Evolutionary conservation across 1,140 invertebrate species (phyloP), one percentile per base, ranked within the genome.

Genomic region (Idris sp.): DNA sequence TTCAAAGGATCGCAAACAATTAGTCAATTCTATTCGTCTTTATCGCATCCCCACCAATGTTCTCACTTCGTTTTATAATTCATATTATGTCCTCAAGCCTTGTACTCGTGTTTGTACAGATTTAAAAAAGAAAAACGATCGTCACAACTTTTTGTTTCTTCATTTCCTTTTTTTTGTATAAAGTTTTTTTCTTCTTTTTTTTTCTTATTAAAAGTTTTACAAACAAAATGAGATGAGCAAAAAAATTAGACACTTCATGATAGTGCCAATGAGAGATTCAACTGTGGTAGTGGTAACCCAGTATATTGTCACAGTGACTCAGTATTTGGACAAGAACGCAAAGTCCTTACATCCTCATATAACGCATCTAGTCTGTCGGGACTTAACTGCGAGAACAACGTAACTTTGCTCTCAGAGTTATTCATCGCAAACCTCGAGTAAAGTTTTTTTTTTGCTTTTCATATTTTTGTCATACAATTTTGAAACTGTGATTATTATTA

Each of bases 241-340:
- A 43, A 59, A 59, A 69, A 51, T 41, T 56, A n/a, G 2, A 31
- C 36, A 8, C 30, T 15, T 15, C 48, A 28, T 28, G 11, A 53
- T 25, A 40, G 46, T 18, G 46, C 26, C 38, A 35, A 71, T 62
- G 49, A 59, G 58, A 62, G 51, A 61, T 64, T 14, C 33, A 46
- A 40, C 44, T 53, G 62, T 69, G 30, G 36, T 54, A 46, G 35
- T 59, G 72, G 73, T 54, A 51, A 65, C 43, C 36, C 53, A 59
- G 64, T 65, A 62, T 84, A 83, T 85, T 85, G 81, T 84, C 78
- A 71, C 65, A 84, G 79, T 86, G 83, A 86, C 80, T 86, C 85
- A 85, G 81, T 85, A 84, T 85, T 84, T 86, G 79, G 74, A 82
- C 68, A 83, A 81, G 79, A 76, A 73, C 56, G 53, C 62, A 72